Evolutionary conservation across 2,113 vertebrate genomes (phyloP), one percentile per base, ranked within the genome.

Genomic region (Gobio gobio): DNA sequence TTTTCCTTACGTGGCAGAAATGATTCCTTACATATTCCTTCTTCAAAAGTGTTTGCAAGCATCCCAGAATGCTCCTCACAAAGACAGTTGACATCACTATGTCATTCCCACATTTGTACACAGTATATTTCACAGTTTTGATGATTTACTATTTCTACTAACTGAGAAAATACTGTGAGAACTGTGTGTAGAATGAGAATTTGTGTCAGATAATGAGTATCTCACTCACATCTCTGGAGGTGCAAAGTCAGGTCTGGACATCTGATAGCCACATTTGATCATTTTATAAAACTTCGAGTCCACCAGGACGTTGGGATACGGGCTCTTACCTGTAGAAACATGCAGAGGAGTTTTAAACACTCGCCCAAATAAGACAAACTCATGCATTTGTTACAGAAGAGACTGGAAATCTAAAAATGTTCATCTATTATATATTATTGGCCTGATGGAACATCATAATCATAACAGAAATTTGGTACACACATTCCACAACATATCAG

Each of bases 201-300:
- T 47, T 75, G 22, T 74, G 22, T 49, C 20, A 26, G 16, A 70
- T 36, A 10, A 8, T 36, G 64, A 20, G 10, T 0, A 22, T 58
- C 77, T 24, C 81, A 83, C 97, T 95, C 92, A 99, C 98, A 98
- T 96, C 90, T 97, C 95, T 84, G 95, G 93, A 13, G 96, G 95
- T 36, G 97, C 95, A 2, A 96, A 98, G 61, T 95, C 94, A 0
- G 98, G 98, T 85, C 96, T 95, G 84, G 94, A 95, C 98, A 99
- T 99, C 92, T 99, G 96, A 90, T 97, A 98, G 2, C 98, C 98
- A 14, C 93, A 93, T 87, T 98, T 98, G 88, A 99, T 95, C 97
- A 98, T 95, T 88, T 97, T 98, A 86, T 99, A 99, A 93, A 99
- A 99, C 88, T 96, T 97, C 85, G 95, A 95, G 92, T 99, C 97